These are phyloP conservation scores for Ascidia mentula DNA, from an alignment of 23 tunicate genomes.

Conservation along the genomic window DNA sequence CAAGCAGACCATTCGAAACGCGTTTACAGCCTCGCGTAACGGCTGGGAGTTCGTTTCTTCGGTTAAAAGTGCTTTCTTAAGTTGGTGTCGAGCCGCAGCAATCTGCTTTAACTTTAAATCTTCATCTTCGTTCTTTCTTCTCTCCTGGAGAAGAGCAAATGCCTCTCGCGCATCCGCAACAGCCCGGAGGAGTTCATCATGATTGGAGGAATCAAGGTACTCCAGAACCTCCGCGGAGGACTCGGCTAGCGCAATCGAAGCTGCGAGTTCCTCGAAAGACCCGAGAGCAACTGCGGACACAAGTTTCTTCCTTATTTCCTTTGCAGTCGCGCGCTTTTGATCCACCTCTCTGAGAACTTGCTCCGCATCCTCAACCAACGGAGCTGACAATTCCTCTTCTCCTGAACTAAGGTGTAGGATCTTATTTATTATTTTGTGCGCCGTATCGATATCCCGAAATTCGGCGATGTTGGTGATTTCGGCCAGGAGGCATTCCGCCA, in stretches of 20 bases:
- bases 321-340: constrained; percentile 19
- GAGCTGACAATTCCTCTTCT: neutral
- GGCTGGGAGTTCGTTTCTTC: constrained; percentile 6
- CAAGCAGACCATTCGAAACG: constrained; percentile 36
- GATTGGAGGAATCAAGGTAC: neutral
- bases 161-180: constrained; percentile 25
- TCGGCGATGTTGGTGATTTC: neutral
- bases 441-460: neutral
- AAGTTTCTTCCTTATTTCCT: constrained; percentile 23
- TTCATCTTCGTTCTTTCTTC: constrained; percentile 22
- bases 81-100: constrained; percentile 32
- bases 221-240: constrained; percentile 32
- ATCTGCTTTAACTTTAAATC: constrained; percentile 10
- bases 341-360: neutral
- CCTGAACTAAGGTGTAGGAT: neutral
- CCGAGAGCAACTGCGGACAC: constrained; percentile 33
- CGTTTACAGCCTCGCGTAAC: constrained; percentile 40
- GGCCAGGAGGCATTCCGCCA: neutral
- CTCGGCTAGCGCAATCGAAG: constrained; percentile 44
- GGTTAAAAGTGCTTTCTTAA: constrained; percentile 32
- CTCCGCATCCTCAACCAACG: neutral
- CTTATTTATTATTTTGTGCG: neutral
- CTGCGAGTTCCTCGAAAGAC: constrained; percentile 41
- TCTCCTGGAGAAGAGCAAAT: constrained; percentile 24
- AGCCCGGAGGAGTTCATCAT: constrained; percentile 3